Evolutionary conservation across 2,888 invertebrate species (phyloP), one percentile per base, ranked within the genome.

Genomic region (Trissolcus japonicus): DNA sequence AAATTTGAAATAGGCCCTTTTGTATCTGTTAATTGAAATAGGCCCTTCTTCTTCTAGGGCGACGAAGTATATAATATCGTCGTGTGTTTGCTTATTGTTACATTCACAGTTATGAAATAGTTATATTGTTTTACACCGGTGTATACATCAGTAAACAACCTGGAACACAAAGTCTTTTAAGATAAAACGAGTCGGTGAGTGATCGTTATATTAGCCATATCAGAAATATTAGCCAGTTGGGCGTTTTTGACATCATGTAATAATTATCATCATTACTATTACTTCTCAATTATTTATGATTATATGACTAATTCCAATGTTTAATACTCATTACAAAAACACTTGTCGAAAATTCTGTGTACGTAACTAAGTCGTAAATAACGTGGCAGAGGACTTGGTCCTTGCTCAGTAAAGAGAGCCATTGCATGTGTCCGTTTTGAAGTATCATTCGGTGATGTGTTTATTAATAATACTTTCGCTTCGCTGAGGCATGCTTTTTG

Each of bases 381-480:
- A 79, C 71, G 54, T 75, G 77, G 78, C 78, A 79, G 72, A 79
- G 76, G 79, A 80, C 65, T 76, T 71, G 21, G 69, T 68, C 72
- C 73, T 55, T 62, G 66, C 66, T 72, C 65, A 46, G 50, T 80
- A 79, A 80, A 82, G 80, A 82, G 81, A 46, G 46, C 46, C 19
- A 80, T 69, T 65, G 77, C 61, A 51, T 46, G 63, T 74, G 74
- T 76, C 48, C 29, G 60, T 35, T 35, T 56, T 69, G 29, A 69
- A 61, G 60, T 63, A 74, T 66, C 43, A 66, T 35, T 46, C 21
- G 4, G 40, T 11, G 69, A 69, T 80, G 78, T 65, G 40, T 71
- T 79, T 78, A 78, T 74, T 80, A 81, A 80, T 79, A 79, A 81
- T 79, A 79, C 80, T 81, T 81, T 80, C 73, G 73, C 75, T 79